Base-by-base conservation (phyloP, 2,888 invertebrate species). In the Caenorhabditis doughertyi region DNA sequence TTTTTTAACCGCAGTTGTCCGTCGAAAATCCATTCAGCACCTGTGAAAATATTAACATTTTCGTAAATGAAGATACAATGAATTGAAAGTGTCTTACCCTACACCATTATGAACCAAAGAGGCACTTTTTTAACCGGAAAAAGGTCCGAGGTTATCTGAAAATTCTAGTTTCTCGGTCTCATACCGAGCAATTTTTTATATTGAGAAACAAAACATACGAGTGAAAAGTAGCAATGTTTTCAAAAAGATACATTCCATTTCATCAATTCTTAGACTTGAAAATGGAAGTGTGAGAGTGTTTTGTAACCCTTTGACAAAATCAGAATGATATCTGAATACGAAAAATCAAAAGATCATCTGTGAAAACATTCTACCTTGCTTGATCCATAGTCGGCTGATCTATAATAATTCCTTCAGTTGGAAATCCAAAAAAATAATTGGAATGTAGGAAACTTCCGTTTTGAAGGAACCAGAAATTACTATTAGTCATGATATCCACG, bases 361-460 rank as follows among this genome's bases (percentile, higher is more conserved):
- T 11, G 5, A 42, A 16, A 11, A 42, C 3, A 42, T 13, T 13
- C 44, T 47, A 4, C n/a, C 44, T 47, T 8, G 2, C 7, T n/a
- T n/a, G n/a, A n/a, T n/a, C n/a, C n/a, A n/a, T n/a, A n/a, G n/a
- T n/a, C n/a, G n/a, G n/a, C 3, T 47, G 2, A 18, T 18, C 18
- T 18, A 7, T 3, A 4, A 7, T 47, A 18, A 3, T 42, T 42
- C 18, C 44, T 18, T 7, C 13, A 13, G 8, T 16, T 16, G 42
- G 11, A 7, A 42, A 7, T 16, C 16, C 42, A 47, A 47, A 47
- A 47, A 7, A 18, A 8, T 47, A 13, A 18, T 13, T 53, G 16
- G 81, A 39, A 56, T 79, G 58, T 81, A 84, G 79, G 53, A 73
- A 84, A 29, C 73, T 81, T 16, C 56, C 76, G 25, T 84, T 84